Evolutionary conservation across 1,140 invertebrate species (phyloP), one percentile per base, ranked within the genome.

Genomic region (Homalodisca vitripennis): DNA sequence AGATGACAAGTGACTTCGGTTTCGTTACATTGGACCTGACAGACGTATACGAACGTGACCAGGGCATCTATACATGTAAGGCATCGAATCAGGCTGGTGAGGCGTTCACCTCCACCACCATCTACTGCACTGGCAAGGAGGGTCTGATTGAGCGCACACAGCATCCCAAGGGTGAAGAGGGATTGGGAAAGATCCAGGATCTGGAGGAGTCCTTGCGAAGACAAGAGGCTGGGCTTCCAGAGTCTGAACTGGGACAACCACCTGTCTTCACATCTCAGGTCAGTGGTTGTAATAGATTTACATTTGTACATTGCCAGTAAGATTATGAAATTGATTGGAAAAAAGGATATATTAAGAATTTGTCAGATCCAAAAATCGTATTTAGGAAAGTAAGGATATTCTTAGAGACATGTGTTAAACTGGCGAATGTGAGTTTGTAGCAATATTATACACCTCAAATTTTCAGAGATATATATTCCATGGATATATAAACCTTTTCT

Each of bases 11-110:
- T 78, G 94, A 98, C 74, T 97, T 98, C 79, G 95, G 95, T 68
- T 95, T 94, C 78, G 93, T 96, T 0, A 94, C 92, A 3, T 81
- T 98, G 55, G 93, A 96, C 78, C 80, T 97, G 48, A 92, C 87
- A 53, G 93, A 97, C 77, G 88, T 94, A 0, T 93, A 97, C 78
- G 90, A 94, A 72, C 87, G 95, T 73, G 98, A 99, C 80, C 92
- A 94, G 77, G 97, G 97, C 71, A 91, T 96, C 72, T 97, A 97
- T 77, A 96, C 94, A 2, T 93, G 91, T 79, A 93, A 94, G 75
- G 92, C 92, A 17, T 92, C 85, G 71, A 95, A 95, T 73, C 90
- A 88, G 78, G 84, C 86, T 68, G 94, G 94, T 12, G 94, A 97
- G 83, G 93, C 94, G 0, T 96, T 95, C 74, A 96, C 94, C 17